These are phyloP conservation scores for Chiridota heheva DNA, from an alignment of 35 echinoderm and acorn worm species.

Conservation along the genomic window DNA sequence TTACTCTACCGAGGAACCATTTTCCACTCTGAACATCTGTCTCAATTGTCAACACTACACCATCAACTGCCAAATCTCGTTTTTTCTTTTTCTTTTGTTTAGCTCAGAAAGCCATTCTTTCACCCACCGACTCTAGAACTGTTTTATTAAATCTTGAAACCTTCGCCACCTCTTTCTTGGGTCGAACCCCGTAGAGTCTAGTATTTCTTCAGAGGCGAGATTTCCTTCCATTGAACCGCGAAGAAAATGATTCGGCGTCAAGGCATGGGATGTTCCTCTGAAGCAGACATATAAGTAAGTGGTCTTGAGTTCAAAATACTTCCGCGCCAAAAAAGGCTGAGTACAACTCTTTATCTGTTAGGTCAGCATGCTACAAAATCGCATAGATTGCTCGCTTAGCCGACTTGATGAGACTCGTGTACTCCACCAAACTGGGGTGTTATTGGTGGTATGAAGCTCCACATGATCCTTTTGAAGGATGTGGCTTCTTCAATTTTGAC, in stretches of 20 bases:
- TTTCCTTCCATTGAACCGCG: conserved; percentile 6
- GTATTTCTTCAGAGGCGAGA: background rate
- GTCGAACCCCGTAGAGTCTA: background rate
- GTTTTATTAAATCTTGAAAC: conserved; percentile 2
- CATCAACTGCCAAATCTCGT: background rate
- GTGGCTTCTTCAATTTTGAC: background rate
- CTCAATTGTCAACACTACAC: background rate
- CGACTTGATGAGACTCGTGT: conserved; percentile 25
- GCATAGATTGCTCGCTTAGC: conserved; percentile 37
- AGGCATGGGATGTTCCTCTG: conserved; percentile 3
- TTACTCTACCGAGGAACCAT: conserved; percentile 1
- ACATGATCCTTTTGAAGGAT: background rate
- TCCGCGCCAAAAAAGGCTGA: conserved; percentile 36
- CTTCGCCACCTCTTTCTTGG: conserved; percentile 25
- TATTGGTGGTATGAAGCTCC: conserved; percentile 18
- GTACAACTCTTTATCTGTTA: conserved; percentile 31
- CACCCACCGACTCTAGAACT: conserved; percentile 16
- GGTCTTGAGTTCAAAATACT: conserved; percentile 27
- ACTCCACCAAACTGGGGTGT: conserved; percentile 27
- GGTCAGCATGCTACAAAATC: conserved; percentile 4
- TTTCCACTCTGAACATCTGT: background rate
- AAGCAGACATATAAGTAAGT: conserved; percentile 32
- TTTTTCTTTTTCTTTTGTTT: conserved; percentile 2
- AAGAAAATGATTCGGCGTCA: conserved; percentile 41
- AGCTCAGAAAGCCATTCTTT: background rate